Percentiles rank a stretch among this genome's conserved stretches.
phyloP scores from a whole-genome alignment of 1,140 invertebrate species.

The Heliconius nattereri region DNA sequence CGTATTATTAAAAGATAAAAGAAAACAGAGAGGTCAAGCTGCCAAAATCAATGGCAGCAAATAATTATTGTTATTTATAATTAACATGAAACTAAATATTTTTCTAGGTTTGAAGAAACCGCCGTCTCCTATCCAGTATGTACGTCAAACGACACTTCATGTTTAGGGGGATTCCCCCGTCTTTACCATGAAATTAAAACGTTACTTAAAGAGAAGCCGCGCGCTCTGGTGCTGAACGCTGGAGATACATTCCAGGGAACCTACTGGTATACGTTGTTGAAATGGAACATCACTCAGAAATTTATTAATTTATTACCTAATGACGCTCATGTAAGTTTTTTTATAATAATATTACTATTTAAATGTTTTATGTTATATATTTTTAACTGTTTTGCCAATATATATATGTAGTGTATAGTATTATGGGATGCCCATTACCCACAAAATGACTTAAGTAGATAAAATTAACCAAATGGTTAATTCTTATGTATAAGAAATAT shows the following conservation, averaged over 20 bases:
- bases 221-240: slow-evolving; percentile 86
- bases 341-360: background rate
- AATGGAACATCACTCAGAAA: slow-evolving; percentile 85
- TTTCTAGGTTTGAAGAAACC: slow-evolving; percentile 48
- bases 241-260: slow-evolving; percentile 91
- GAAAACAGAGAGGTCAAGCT: no score
- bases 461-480: no score
- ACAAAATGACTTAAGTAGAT: no score
- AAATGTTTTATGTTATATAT: no score
- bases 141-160: slow-evolving; percentile 61
- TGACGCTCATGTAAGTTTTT: slow-evolving; percentile 86
- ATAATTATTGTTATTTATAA: no score
- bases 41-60: no score
- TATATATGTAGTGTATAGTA: no score
- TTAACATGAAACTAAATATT: no score
- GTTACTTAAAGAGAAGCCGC: slow-evolving; percentile 80
- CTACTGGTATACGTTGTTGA: slow-evolving; percentile 87
- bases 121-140: slow-evolving; percentile 61
- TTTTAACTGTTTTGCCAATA: no score
- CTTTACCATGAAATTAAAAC: slow-evolving; percentile 80
- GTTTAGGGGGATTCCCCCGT: slow-evolving; percentile 86
- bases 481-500: no score
- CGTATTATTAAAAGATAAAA: no score
- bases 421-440: no score
- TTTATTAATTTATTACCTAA: slow-evolving; percentile 87